Evolutionary conservation across 2,888 invertebrate genomes (phyloP).

Genomic region (Acleris emargana): DNA sequence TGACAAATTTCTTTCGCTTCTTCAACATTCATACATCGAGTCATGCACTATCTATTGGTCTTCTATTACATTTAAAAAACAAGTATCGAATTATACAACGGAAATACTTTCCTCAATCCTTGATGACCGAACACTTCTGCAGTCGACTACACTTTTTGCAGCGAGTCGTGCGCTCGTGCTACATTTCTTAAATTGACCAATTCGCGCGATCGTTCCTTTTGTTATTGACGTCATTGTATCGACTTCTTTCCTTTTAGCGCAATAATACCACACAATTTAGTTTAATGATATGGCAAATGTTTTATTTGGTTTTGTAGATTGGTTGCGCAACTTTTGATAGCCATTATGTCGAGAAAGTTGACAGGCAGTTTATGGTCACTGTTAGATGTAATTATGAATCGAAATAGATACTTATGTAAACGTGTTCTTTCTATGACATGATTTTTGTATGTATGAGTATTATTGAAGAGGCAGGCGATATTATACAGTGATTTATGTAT

Average conservation of each 20-base stretch:
- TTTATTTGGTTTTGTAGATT: slow-evolving; percentile 10
- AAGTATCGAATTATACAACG: too few species aligned
- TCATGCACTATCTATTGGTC: too few species aligned
- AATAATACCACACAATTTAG: slow-evolving; percentile 21
- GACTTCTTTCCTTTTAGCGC: slow-evolving; percentile 29
- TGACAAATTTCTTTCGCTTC: too few species aligned
- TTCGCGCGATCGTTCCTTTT: slow-evolving; percentile 28
- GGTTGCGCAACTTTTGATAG: slow-evolving; percentile 14
- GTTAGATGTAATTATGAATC: slow-evolving; percentile 13
- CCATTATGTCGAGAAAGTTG: slow-evolving; percentile 15
- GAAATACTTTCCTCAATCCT: background rate
- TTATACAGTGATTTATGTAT: too few species aligned
- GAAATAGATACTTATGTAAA: slow-evolving; percentile 6
- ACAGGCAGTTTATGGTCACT: slow-evolving; percentile 18
- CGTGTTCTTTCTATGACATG: too few species aligned
- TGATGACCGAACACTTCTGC: background rate
- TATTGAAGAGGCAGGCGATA: too few species aligned
- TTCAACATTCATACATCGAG: too few species aligned
- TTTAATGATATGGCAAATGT: slow-evolving; percentile 31
- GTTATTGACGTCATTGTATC: slow-evolving; percentile 18
- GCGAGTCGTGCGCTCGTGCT: slow-evolving; percentile 32
- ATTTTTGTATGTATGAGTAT: too few species aligned
- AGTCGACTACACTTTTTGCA: slow-evolving; percentile 4
- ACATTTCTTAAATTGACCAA: slow-evolving; percentile 36
- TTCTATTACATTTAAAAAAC: too few species aligned